These are phyloP conservation scores for Aphodius sticticus DNA, from an alignment of 2,888 invertebrate genomes.

Conservation along the genomic window DNA sequence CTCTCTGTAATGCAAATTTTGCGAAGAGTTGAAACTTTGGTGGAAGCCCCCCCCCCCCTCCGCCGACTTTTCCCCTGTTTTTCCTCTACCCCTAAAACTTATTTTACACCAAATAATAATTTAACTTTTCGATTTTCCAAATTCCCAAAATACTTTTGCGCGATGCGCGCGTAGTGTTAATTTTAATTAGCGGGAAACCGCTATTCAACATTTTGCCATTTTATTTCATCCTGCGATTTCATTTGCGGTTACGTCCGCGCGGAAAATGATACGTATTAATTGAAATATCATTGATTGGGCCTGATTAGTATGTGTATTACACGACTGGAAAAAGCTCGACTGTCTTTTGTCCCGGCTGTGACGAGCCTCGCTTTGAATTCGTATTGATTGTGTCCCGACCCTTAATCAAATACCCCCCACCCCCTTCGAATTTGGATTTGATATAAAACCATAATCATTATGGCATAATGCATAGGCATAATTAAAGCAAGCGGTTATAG, in stretches of 20 bases:
- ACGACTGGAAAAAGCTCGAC: background rate
- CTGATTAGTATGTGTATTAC: background rate
- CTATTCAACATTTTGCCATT: background rate
- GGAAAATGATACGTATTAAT: background rate
- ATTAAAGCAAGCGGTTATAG: background rate
- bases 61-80: background rate
- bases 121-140: background rate
- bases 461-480: background rate
- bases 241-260: background rate
- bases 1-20: conserved; percentile 21
- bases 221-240: background rate
- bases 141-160: background rate
- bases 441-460: too few relatives aligned
- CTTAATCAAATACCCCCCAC: conserved; percentile 34
- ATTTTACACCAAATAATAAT: background rate
- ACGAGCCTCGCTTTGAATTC: conserved; percentile 24
- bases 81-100: background rate
- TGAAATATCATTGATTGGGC: conserved; percentile 11
- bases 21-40: background rate
- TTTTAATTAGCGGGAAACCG: background rate
- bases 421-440: too few relatives aligned
- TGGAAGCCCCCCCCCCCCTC: background rate
- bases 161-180: background rate
- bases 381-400: conserved; percentile 32
- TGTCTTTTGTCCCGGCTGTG: background rate